Evolutionary conservation across 2,888 invertebrate species (phyloP).

Genomic region (Arge pagana): DNA sequence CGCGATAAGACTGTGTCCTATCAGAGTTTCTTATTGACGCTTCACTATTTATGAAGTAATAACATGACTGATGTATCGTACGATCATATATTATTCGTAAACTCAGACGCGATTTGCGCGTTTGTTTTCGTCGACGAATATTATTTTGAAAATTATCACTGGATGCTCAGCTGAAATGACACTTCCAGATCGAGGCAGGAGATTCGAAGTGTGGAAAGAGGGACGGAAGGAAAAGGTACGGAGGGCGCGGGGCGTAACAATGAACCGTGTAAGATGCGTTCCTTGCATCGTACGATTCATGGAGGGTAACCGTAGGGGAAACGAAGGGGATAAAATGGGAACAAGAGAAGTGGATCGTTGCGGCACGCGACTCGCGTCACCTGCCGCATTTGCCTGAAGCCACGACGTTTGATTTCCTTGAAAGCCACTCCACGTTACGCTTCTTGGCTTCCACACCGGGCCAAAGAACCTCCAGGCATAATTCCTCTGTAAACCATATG

Average conservation of each 20-base stretch:
- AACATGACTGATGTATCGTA: no score
- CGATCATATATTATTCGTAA: no score
- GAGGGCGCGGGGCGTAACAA: conserved; percentile 36
- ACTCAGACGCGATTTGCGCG: no score
- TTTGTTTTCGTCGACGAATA: no score
- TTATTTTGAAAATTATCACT: no score
- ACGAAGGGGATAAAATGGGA: conserved; percentile 11
- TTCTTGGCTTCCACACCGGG: conserved; percentile 43
- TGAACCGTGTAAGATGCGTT: conserved; percentile 52
- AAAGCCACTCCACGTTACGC: conserved; percentile 45
- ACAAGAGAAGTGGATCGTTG: conserved; percentile 38
- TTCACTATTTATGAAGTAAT: no score
- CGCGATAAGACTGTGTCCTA: no score
- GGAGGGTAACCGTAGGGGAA: not conserved
- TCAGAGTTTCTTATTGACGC: no score
- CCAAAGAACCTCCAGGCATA: conserved; percentile 39
- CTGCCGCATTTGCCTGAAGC: conserved; percentile 45
- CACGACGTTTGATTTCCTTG: no score
- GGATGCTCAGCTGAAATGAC: not conserved
- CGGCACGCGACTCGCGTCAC: conserved; percentile 59
- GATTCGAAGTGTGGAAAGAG: conserved; percentile 43
- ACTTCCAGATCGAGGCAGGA: conserved; percentile 38
- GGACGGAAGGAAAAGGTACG: conserved; percentile 18
- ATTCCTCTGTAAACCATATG: conserved; percentile 44
- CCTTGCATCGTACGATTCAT: conserved; percentile 35